Percentiles rank a stretch among this genome's conserved stretches.
phyloP scores from a whole-genome alignment of 2,888 invertebrate genomes.

The Hoplodrina ambigua region DNA sequence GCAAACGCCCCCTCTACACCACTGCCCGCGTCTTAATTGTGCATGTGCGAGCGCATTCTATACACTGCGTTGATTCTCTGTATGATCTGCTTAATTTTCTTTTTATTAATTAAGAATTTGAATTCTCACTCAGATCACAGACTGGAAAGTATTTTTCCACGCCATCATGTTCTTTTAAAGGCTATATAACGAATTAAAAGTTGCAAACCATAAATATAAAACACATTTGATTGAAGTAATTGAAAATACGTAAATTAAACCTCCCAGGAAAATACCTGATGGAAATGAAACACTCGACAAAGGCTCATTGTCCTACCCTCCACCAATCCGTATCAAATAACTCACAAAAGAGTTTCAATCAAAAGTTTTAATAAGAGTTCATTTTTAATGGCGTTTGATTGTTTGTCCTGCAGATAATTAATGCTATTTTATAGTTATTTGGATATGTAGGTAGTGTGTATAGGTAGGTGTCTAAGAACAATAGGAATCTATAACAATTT shows the following conservation, averaged over 20 bases:
- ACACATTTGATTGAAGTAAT: conserved; percentile 13
- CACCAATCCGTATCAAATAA: background rate
- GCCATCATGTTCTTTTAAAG: too few relatives aligned
- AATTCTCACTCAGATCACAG: too few relatives aligned
- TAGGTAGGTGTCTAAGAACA: too few relatives aligned
- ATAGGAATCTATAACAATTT: too few relatives aligned
- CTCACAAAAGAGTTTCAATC: conserved; percentile 34
- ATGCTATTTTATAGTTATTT: background rate
- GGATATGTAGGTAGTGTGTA: too few relatives aligned
- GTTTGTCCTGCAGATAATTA: conserved; percentile 6
- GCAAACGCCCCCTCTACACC: too few relatives aligned
- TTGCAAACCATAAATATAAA: conserved; percentile 8
- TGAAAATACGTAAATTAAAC: conserved; percentile 19
- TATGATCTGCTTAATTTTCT: too few relatives aligned
- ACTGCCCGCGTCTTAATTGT: too few relatives aligned
- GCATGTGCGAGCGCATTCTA: too few relatives aligned
- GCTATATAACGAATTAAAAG: background rate
- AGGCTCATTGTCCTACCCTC: conserved; percentile 29
- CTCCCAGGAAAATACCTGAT: conserved; percentile 3
- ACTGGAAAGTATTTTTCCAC: too few relatives aligned
- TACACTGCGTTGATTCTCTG: too few relatives aligned
- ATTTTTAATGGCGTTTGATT: conserved; percentile 9
- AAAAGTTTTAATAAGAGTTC: conserved; percentile 21
- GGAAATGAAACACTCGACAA: conserved; percentile 28
- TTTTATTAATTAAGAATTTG: too few relatives aligned